phyloP scores from a whole-genome alignment of 2,888 invertebrate species.

The Ophioninae sp. region DNA sequence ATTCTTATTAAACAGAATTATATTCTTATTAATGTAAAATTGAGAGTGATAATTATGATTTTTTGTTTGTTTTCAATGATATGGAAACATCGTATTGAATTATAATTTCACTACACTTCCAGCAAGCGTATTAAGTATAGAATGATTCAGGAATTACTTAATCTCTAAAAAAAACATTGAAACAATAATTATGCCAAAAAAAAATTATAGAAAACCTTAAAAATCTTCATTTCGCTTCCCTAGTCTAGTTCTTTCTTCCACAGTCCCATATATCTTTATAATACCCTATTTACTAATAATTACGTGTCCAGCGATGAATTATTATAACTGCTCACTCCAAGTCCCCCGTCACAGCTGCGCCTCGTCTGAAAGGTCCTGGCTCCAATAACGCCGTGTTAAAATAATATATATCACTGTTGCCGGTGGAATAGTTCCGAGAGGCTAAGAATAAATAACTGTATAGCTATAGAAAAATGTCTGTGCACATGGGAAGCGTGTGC shows the following conservation, averaged over 20 bases:
- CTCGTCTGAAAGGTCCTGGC: constrained; percentile 42
- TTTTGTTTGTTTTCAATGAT: no score
- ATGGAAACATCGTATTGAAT: no score
- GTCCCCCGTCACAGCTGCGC: constrained; percentile 58
- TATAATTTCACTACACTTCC: no score
- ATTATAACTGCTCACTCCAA: constrained; percentile 36
- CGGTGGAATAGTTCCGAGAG: constrained; percentile 47
- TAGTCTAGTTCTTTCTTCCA: background rate
- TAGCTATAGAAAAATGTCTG: constrained; percentile 14
- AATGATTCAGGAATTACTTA: no score
- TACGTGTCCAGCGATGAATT: constrained; percentile 45
- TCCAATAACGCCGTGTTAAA: constrained; percentile 62
- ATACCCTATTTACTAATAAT: constrained; percentile 46
- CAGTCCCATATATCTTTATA: background rate
- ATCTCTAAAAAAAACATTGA: no score
- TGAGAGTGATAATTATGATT: no score
- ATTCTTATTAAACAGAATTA: background rate
- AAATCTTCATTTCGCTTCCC: background rate
- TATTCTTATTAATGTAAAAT: no score
- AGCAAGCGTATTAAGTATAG: no score
- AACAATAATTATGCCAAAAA: no score
- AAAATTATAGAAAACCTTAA: no score
- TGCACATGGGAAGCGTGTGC: constrained; percentile 41
- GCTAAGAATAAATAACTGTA: constrained; percentile 37
- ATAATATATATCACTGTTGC: constrained; percentile 59